Base-by-base conservation (phyloP, 2,888 invertebrate genomes). In the Gymnocheta viridis region DNA sequence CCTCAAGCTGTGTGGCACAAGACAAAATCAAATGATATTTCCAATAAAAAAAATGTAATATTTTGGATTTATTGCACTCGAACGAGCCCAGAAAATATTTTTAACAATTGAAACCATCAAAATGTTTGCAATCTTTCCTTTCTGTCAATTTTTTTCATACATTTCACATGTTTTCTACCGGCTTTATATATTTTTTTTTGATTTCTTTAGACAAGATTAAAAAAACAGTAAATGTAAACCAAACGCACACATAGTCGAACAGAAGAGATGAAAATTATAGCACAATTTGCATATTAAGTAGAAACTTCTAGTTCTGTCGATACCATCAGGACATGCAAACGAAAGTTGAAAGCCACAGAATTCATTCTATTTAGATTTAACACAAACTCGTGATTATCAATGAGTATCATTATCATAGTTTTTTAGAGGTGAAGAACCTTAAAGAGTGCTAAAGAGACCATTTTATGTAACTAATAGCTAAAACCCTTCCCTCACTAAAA, bases 1-100 rank as follows among this genome's bases (percentile, higher is more conserved):
- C 27, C 69, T 69, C 69, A 54, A 54, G 74, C 60, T 80, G 73
- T 73, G 73, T 67, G 80, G 73, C 73, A 67, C 47, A 70, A 80
- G 64, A 66, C 66, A 81, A 69, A 47, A 54, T 56, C 41, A 29
- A 24, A 58, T 22, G 32, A 22, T n/a, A n/a, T 3, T n/a, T n/a
- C n/a, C n/a, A n/a, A n/a, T 19, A 60, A 12, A 32, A 47, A 60
- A 49, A 51, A 60, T 12, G n/a, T 32, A 35, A 35, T 64, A 56
- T 56, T n/a, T 19, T 54, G 56, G 54, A 67, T 67, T 67, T 73
- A 66, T 80, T 73, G 24, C 44, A 66, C 24, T 38, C n/a, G 32
- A 78, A 73, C 56, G 27, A 58, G 73, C 67, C 44, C 35, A 66
- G 19, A 54, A 51, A 27, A 35, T 14, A 29, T 74, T 38, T 69